phyloP scores from a whole-genome alignment of 2,113 vertebrate genomes.

The Morone saxatilis region DNA sequence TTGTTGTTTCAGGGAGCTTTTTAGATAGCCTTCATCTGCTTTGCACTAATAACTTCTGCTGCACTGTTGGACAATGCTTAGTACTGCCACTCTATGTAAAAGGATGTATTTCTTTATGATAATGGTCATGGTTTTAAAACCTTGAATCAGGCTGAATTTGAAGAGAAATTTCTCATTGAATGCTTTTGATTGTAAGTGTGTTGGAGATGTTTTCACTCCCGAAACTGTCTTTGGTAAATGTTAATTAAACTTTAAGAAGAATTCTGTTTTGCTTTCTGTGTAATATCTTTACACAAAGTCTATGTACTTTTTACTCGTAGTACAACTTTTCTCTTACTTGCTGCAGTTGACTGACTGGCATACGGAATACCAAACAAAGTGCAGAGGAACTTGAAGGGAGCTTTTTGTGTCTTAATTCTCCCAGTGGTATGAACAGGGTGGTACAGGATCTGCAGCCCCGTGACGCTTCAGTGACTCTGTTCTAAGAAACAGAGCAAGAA shows the following conservation, averaged over 20 bases:
- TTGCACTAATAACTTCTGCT: slow-evolving; percentile 17
- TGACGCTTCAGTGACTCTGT: slow-evolving; percentile 54
- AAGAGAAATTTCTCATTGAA: neutral
- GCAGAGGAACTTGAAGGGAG: neutral
- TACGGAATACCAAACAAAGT: neutral
- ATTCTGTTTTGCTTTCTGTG: neutral
- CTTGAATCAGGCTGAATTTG: neutral
- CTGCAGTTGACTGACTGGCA: neutral
- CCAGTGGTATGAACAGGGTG: neutral
- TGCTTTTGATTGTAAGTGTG: neutral
- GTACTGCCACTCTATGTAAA: slow-evolving; percentile 22
- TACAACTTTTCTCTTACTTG: neutral
- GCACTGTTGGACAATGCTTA: neutral
- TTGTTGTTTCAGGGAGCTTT: slow-evolving; percentile 19
- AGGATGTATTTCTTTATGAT: neutral
- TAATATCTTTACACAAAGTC: neutral
- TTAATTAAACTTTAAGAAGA: neutral
- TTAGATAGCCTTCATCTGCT: slow-evolving; percentile 7
- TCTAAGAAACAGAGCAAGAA: slow-evolving; percentile 27
- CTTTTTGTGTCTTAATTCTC: slow-evolving; percentile 1
- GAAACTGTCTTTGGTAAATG: neutral
- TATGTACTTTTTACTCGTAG: neutral
- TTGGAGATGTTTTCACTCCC: neutral
- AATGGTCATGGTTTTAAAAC: neutral
- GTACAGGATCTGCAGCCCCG: slow-evolving; percentile 13